Conservation (phyloP, 2,797 vertebrate species). For the Cuniculus paca region DNA sequence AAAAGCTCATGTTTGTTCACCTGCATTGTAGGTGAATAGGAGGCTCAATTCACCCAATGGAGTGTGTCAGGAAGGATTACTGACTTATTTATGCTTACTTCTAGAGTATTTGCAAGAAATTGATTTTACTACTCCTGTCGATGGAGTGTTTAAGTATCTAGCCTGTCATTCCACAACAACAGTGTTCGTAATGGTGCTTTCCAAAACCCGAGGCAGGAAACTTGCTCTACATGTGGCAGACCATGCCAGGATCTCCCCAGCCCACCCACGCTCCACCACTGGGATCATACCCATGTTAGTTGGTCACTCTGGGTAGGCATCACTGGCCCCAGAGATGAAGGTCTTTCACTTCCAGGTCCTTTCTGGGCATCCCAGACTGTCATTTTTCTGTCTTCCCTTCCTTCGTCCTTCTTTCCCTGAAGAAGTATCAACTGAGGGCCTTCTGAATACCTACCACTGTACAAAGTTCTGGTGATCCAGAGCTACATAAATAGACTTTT, state of each 20-base stretch:
- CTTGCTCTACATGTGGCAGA: not conserved
- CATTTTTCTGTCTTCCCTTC: not conserved
- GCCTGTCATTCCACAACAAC: not conserved
- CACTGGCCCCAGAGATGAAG: not conserved
- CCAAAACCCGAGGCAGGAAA: not conserved
- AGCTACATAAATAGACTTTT: slow-evolving; percentile 24
- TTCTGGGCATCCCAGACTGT: not conserved
- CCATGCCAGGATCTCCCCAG: not conserved
- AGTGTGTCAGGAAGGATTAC: slow-evolving; percentile 63
- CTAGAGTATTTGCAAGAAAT: slow-evolving; percentile 45
- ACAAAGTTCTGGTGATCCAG: not conserved
- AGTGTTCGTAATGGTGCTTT: not conserved
- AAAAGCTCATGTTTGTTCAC: slow-evolving; percentile 63
- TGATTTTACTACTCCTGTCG: slow-evolving; percentile 21
- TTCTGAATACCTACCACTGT: not conserved
- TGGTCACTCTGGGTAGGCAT: not conserved
- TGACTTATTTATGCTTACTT: not conserved
- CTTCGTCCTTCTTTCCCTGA: not conserved
- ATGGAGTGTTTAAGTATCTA: not conserved
- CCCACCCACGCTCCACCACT: not conserved
- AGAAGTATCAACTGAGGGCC: not conserved
- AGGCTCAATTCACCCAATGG: not conserved
- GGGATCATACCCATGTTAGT: not conserved
- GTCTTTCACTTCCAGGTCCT: not conserved
- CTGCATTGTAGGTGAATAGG: slow-evolving; percentile 51